A percentile compares a stretch with the other conserved stretches of the same genome.
Conservation (phyloP, 2,113 vertebrate species). For the Eira barbara region DNA sequence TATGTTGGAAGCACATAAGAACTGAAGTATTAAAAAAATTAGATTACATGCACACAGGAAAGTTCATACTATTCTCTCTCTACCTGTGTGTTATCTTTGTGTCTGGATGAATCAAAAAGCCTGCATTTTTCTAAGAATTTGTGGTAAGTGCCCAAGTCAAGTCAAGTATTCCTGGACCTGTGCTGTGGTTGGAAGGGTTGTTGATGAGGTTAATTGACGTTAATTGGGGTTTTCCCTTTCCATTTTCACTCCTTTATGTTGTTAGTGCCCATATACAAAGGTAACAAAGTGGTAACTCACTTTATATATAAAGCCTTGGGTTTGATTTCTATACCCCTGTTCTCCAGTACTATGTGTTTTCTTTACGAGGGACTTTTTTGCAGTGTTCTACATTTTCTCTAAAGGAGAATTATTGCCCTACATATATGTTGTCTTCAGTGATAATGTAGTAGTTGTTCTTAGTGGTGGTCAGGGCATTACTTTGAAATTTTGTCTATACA, state of each 20-base stretch:
- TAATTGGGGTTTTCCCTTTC: not conserved
- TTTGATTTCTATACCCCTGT: not conserved
- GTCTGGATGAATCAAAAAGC: not conserved
- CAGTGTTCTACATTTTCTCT: not conserved
- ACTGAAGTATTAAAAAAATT: conserved; percentile 36
- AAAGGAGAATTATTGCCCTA: not conserved
- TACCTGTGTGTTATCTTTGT: conserved; percentile 16
- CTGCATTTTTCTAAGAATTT: conserved; percentile 17
- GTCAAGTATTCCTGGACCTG: not conserved
- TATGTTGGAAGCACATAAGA: not conserved
- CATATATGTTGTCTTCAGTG: not conserved
- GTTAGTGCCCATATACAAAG: not conserved
- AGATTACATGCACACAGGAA: not conserved
- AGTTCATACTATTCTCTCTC: not conserved
- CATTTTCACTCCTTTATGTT: not conserved
- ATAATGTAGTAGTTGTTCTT: not conserved
- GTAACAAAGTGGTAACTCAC: not conserved
- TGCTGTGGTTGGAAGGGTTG: not conserved
- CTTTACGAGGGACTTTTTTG: not conserved
- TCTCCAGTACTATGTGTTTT: not conserved
- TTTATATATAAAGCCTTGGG: conserved; percentile 19
- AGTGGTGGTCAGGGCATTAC: not conserved
- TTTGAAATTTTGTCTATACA: not conserved
- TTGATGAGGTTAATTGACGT: conserved; percentile 17
- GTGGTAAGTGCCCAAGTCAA: not conserved